Percentiles rank a stretch among this genome's conserved stretches.
phyloP scores from a whole-genome alignment of 2,888 invertebrate genomes.

The Perizoma affinitatum region DNA sequence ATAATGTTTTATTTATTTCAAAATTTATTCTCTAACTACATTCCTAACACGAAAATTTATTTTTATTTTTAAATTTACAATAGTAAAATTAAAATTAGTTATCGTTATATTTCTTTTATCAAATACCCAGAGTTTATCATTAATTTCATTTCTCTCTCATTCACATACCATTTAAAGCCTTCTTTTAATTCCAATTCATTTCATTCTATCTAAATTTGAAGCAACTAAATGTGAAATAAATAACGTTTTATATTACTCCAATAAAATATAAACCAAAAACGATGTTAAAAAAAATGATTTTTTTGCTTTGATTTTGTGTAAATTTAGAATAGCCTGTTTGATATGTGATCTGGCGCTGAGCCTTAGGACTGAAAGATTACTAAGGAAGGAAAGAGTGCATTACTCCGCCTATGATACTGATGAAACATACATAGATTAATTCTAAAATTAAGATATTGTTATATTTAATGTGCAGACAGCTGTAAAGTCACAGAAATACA shows the following conservation, averaged over 20 bases:
- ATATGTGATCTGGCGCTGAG: conserved; percentile 17
- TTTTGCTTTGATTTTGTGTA: conserved; percentile 13
- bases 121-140: conserved; percentile 45
- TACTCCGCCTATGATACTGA: conserved; percentile 69
- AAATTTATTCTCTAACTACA: conserved; percentile 72
- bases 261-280: too few species aligned
- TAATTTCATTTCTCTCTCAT: conserved; percentile 36
- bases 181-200: conserved; percentile 35
- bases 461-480: conserved; percentile 25
- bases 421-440: conserved; percentile 58
- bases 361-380: conserved; percentile 17
- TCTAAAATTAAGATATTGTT: conserved; percentile 46
- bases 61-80: conserved; percentile 58
- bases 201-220: conserved; percentile 40
- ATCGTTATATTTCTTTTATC: conserved; percentile 45
- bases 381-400: conserved; percentile 57
- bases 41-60: conserved; percentile 53
- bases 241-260: too few species aligned
- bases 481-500: conserved; percentile 23
- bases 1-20: conserved; percentile 26
- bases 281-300: background rate
- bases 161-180: conserved; percentile 41
- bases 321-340: conserved; percentile 26
- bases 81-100: conserved; percentile 52
- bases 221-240: background rate